Conservation (phyloP, 2,797 vertebrate genomes). For the Danionella dracula region DNA sequence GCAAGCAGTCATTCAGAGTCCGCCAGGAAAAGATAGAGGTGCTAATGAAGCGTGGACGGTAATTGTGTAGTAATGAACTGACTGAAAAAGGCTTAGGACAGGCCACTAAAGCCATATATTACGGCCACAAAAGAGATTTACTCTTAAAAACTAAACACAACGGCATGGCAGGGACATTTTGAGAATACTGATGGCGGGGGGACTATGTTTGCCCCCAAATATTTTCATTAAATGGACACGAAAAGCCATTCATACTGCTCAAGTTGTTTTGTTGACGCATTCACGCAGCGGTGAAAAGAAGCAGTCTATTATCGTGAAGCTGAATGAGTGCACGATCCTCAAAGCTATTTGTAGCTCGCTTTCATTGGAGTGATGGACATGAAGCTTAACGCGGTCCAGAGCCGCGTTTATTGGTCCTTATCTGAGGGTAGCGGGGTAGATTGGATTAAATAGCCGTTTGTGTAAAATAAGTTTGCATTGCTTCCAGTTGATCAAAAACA, state of each 20-base stretch:
- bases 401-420: conserved; percentile 7
- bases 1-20: conserved; percentile 72
- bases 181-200: conserved; percentile 78
- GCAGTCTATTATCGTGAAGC: conserved; percentile 70
- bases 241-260: conserved; percentile 81
- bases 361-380: conserved; percentile 43
- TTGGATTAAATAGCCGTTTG: too few species aligned
- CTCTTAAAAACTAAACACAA: conserved; percentile 88
- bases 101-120: conserved; percentile 89
- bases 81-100: conserved; percentile 94
- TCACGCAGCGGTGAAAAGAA: conserved; percentile 72
- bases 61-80: conserved; percentile 99
- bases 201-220: conserved; percentile 68
- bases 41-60: conserved; percentile 96
- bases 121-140: conserved; percentile 85
- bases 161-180: conserved; percentile 68
- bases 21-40: conserved; percentile 78
- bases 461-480: too few species aligned
- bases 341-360: conserved; percentile 34
- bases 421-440: neutral
- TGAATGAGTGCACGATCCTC: conserved; percentile 59
- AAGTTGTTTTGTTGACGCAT: conserved; percentile 79
- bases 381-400: conserved; percentile 15
- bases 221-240: conserved; percentile 85
- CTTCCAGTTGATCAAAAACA: too few species aligned